Percentiles rank a stretch among this genome's conserved stretches.
phyloP scores from a whole-genome alignment of 1,140 invertebrate genomes.

The Bombus consobrinus region DNA sequence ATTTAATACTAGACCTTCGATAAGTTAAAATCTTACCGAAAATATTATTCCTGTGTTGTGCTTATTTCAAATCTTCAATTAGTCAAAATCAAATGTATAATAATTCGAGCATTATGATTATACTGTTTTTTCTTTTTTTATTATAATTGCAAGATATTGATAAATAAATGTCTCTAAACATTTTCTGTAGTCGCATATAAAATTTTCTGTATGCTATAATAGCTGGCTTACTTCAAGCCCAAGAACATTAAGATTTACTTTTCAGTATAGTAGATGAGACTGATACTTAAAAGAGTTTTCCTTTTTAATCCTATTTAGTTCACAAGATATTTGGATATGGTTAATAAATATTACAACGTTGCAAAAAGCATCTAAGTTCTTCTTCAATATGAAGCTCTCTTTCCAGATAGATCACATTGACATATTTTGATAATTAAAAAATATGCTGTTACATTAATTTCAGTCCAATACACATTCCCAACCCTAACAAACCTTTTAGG shows the following conservation, averaged over 20 bases:
- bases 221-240: constrained; percentile 37
- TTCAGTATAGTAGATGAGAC: constrained; percentile 53
- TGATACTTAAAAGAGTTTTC: constrained; percentile 60
- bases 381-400: constrained; percentile 67
- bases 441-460: constrained; percentile 67
- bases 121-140: constrained; percentile 57
- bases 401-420: constrained; percentile 59
- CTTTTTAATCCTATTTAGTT: constrained; percentile 53
- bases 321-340: constrained; percentile 61
- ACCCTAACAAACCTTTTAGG: constrained; percentile 58
- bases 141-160: constrained; percentile 61
- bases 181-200: constrained; percentile 61
- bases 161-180: constrained; percentile 66
- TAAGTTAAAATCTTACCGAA: constrained; percentile 36
- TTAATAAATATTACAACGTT: constrained; percentile 68
- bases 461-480: constrained; percentile 73
- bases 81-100: constrained; percentile 55
- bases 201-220: constrained; percentile 58
- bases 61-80: constrained; percentile 51
- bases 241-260: constrained; percentile 51
- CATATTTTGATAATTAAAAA: constrained; percentile 66
- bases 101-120: constrained; percentile 59
- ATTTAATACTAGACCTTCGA: constrained; percentile 42
- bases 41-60: constrained; percentile 42
- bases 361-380: constrained; percentile 71